These are phyloP conservation scores for Eupleurogrammus muticus DNA, from an alignment of 2,797 vertebrate species.

Conservation along the genomic window DNA sequence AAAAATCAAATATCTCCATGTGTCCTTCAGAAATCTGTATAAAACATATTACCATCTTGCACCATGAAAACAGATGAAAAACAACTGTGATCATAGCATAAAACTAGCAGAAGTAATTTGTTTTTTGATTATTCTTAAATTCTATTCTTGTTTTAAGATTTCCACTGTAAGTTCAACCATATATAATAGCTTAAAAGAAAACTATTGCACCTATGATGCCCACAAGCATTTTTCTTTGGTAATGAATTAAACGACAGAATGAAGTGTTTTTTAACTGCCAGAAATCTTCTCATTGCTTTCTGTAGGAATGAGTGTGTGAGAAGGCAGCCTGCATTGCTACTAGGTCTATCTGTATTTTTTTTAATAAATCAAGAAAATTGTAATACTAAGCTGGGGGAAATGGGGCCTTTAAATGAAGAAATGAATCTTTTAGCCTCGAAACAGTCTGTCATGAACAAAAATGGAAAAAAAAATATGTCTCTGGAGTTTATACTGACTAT, in stretches of 20 bases:
- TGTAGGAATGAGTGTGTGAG: too few species aligned
- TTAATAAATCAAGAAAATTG: too few species aligned
- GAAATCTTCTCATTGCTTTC: neutral
- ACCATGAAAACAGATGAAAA: slow-evolving; percentile 24
- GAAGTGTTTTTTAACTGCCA: neutral
- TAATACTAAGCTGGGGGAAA: too few species aligned
- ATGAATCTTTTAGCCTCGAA: neutral
- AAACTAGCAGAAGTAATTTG: slow-evolving; percentile 35
- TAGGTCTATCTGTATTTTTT: too few species aligned
- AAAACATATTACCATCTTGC: slow-evolving; percentile 12
- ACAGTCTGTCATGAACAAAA: neutral
- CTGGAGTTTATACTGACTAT: neutral
- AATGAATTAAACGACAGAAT: neutral
- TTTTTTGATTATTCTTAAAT: neutral
- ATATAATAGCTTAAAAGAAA: slow-evolving; percentile 25
- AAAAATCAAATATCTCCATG: neutral
- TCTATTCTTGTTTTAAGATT: slow-evolving; percentile 37
- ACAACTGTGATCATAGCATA: slow-evolving; percentile 18
- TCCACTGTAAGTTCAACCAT: slow-evolving; percentile 16
- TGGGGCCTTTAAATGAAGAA: too few species aligned
- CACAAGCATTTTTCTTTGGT: slow-evolving; percentile 17
- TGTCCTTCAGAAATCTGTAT: neutral
- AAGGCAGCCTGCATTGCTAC: too few species aligned
- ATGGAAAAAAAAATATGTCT: neutral
- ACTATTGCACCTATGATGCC: slow-evolving; percentile 7